These are phyloP conservation scores for Okamejei kenojei DNA, from an alignment of 2,797 vertebrate genomes.

Conservation along the genomic window DNA sequence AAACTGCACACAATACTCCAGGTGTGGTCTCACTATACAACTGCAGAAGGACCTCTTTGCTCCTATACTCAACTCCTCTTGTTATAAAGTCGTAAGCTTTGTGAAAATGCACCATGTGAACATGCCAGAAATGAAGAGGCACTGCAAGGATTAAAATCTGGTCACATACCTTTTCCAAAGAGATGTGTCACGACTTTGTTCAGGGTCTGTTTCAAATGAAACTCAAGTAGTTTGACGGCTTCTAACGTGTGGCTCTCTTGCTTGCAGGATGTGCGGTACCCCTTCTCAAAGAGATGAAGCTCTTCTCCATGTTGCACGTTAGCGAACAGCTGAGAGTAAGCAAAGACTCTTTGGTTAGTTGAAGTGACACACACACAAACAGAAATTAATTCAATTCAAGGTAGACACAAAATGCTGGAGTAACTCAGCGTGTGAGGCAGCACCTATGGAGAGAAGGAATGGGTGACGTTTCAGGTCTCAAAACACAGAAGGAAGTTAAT, in stretches of 20 bases:
- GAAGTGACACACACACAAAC: not conserved
- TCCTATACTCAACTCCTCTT: no score
- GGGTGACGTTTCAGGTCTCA: no score
- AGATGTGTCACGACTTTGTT: conserved; percentile 68
- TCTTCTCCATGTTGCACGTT: conserved; percentile 60
- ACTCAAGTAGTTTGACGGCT: conserved; percentile 78
- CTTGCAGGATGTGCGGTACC: conserved; percentile 68
- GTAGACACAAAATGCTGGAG: no score
- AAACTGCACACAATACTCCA: no score
- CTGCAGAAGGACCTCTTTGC: no score
- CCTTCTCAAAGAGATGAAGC: conserved; percentile 71
- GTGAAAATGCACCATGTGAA: not conserved
- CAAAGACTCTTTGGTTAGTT: not conserved
- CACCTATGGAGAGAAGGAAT: no score
- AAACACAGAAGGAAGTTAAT: not conserved
- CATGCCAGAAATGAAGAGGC: not conserved
- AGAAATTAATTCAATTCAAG: not conserved
- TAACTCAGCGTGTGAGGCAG: no score
- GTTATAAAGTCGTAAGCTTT: not conserved
- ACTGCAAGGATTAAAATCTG: not conserved
- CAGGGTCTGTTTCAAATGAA: conserved; percentile 75
- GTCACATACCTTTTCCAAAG: conserved; percentile 75
- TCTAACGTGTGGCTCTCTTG: conserved; percentile 82
- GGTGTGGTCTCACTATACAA: no score
- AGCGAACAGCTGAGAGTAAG: conserved; percentile 70